Evolutionary conservation across 2,888 invertebrate genomes (phyloP).

Genomic region (Cataglyphis rosenhaueri): DNA sequence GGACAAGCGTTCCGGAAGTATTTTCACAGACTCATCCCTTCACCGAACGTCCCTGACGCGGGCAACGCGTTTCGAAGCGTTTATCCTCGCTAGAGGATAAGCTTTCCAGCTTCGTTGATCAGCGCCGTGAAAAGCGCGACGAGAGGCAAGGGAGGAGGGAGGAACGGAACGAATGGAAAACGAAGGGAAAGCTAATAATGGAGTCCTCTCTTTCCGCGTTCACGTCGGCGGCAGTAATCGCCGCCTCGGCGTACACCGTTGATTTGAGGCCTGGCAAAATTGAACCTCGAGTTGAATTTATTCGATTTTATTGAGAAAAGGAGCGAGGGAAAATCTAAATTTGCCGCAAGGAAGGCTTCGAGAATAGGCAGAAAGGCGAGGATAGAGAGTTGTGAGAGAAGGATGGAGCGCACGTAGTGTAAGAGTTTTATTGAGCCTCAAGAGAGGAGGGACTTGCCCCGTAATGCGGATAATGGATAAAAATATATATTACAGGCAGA

Average conservation of each 20-base stretch:
- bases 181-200: slow-evolving; percentile 65
- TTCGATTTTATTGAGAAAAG: slow-evolving; percentile 62
- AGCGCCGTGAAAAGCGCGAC: slow-evolving; percentile 35
- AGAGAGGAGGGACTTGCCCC: not conserved
- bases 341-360: not conserved
- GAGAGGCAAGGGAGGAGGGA: not conserved
- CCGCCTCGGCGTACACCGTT: slow-evolving; percentile 47
- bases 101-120: slow-evolving; percentile 21
- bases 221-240: slow-evolving; percentile 65
- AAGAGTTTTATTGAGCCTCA: not conserved
- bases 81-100: slow-evolving; percentile 22
- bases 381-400: not conserved
- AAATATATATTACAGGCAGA: slow-evolving; percentile 23
- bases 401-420: not conserved
- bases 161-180: slow-evolving; percentile 59
- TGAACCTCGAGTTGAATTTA: slow-evolving; percentile 68
- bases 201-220: slow-evolving; percentile 56
- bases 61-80: slow-evolving; percentile 15
- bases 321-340: slow-evolving; percentile 62
- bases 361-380: not conserved
- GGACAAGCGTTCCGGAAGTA: slow-evolving; percentile 29
- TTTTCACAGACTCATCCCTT: slow-evolving; percentile 15
- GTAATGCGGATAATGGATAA: slow-evolving; percentile 44
- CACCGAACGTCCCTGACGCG: not conserved
- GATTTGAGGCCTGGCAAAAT: slow-evolving; percentile 66